These are phyloP conservation scores for Thecophora atra DNA, from an alignment of 2,888 invertebrate genomes.

Conservation along the genomic window DNA sequence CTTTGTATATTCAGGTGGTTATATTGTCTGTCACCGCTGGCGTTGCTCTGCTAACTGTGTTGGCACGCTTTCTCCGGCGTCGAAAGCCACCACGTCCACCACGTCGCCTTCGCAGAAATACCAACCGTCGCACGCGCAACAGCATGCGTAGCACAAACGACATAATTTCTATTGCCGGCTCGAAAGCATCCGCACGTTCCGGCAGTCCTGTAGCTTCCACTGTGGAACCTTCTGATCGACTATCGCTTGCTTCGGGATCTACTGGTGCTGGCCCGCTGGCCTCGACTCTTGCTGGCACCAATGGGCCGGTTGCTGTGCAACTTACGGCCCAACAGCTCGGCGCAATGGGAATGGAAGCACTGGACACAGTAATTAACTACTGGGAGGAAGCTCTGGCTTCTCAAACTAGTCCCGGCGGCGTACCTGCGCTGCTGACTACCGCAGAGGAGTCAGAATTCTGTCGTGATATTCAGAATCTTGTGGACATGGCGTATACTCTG, in stretches of 20 bases:
- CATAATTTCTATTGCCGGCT: constrained; percentile 73
- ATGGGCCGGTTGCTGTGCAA: constrained; percentile 67
- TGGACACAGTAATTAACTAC: constrained; percentile 90
- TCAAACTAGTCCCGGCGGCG: constrained; percentile 70
- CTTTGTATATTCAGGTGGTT: constrained; percentile 63
- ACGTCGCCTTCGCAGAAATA: constrained; percentile 69
- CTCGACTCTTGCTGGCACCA: constrained; percentile 39
- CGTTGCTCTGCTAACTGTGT: constrained; percentile 81
- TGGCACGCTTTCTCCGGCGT: constrained; percentile 82
- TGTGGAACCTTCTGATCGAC: constrained; percentile 71
- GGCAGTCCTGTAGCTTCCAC: constrained; percentile 72
- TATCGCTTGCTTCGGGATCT: constrained; percentile 76
- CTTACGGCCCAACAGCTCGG: constrained; percentile 89
- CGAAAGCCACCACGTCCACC: constrained; percentile 73
- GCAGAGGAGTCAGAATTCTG: constrained; percentile 88
- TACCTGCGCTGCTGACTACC: constrained; percentile 75
- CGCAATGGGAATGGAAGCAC: constrained; percentile 92
- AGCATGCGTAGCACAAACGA: constrained; percentile 78
- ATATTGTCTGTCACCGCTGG: constrained; percentile 69
- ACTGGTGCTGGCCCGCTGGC: constrained; percentile 67
- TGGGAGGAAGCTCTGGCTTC: constrained; percentile 95
- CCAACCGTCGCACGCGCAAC: constrained; percentile 69
- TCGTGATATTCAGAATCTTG: constrained; percentile 79
- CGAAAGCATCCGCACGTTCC: constrained; percentile 71
- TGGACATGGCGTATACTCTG: constrained; percentile 85